Evolutionary conservation across 2,113 vertebrate species (phyloP), one percentile per base, ranked within the genome.

Genomic region (Corynorhinus townsendii): DNA sequence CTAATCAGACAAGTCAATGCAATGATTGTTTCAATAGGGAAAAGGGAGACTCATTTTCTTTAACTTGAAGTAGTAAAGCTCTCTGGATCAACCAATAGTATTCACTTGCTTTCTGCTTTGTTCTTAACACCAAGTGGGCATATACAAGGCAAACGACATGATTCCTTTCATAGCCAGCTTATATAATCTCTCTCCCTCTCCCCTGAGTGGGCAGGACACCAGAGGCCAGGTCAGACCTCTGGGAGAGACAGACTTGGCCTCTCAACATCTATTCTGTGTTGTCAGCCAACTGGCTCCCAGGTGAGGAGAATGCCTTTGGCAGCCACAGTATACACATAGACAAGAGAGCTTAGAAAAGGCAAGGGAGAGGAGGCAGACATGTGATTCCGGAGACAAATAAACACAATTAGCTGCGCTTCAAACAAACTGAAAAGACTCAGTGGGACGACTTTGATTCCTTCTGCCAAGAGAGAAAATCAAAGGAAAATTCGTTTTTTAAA

Each of bases 391-490:
- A 93, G 92, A 89, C 90, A 96, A 95, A 93, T 86, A 97, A 96
- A 92, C 87, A 96, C 91, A 95, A 96, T 92, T 90, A 95, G 87
- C 90, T 71, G 62, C 90, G 90, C 93, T 95, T 72, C 62, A 90
- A 93, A 90, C 88, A 79, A 87, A 92, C 82, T 97, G 93, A 95
- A 93, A 95, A 95, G 88, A 79, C 90, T 94, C 96, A 86, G 81
- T 86, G 90, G 88, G 94, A 83, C 83, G 85, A 75, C 40, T 16
- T 5, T 17, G 43, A 40, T 38, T 90, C 73, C 69, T 86, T 94
- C 81, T 59, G 81, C 95, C 92, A 94, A 97, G 71, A 93, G 20
- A 95, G 86, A 90, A 91, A 93, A 86, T 68, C 81, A 90, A 91
- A 91, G 79, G 75, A 56, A 89, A 96, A 86, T 62, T 80, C 83